phyloP scores from a whole-genome alignment of 2,113 vertebrate genomes.

The Oncorhynchus kisutch region DNA sequence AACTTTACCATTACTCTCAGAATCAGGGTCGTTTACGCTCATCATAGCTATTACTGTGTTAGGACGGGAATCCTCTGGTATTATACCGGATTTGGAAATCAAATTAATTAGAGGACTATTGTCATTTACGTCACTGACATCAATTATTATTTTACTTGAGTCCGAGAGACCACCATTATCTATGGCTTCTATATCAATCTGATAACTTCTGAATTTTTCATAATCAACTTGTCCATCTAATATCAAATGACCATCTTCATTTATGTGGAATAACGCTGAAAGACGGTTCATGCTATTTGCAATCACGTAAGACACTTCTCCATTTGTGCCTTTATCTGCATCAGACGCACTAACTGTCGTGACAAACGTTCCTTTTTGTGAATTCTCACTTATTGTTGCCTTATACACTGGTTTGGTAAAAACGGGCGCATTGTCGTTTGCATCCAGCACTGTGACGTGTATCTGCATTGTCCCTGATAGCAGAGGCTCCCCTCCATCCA shows the following conservation, averaged over 20 bases:
- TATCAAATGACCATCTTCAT: slow-evolving; percentile 57
- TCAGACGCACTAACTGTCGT: slow-evolving; percentile 68
- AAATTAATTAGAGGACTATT: slow-evolving; percentile 73
- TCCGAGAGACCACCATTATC: slow-evolving; percentile 69
- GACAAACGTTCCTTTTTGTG: slow-evolving; percentile 36
- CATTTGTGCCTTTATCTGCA: slow-evolving; percentile 69
- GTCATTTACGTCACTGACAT: slow-evolving; percentile 76
- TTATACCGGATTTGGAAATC: slow-evolving; percentile 48
- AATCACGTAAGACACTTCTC: slow-evolving; percentile 4
- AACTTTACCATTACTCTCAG: slow-evolving; percentile 56
- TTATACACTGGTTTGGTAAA: slow-evolving; percentile 35
- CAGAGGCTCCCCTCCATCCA: slow-evolving; percentile 45
- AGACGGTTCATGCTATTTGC: no score
- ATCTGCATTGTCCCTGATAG: slow-evolving; percentile 47
- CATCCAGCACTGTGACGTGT: slow-evolving; percentile 49
- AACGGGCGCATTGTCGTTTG: slow-evolving; percentile 57
- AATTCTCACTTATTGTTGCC: slow-evolving; percentile 59
- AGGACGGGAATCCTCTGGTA: slow-evolving; percentile 59
- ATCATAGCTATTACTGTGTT: slow-evolving; percentile 57
- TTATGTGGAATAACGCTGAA: no score
- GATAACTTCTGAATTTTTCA: slow-evolving; percentile 65
- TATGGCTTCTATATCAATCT: slow-evolving; percentile 70
- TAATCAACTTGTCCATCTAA: slow-evolving; percentile 70
- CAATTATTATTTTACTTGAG: slow-evolving; percentile 71
- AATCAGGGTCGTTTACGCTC: slow-evolving; percentile 59